Percentiles rank a stretch among this genome's conserved stretches.
These are phyloP conservation scores for Trichechus manatus DNA, from an alignment of 2,113 vertebrate genomes.

Conservation along the genomic window DNA sequence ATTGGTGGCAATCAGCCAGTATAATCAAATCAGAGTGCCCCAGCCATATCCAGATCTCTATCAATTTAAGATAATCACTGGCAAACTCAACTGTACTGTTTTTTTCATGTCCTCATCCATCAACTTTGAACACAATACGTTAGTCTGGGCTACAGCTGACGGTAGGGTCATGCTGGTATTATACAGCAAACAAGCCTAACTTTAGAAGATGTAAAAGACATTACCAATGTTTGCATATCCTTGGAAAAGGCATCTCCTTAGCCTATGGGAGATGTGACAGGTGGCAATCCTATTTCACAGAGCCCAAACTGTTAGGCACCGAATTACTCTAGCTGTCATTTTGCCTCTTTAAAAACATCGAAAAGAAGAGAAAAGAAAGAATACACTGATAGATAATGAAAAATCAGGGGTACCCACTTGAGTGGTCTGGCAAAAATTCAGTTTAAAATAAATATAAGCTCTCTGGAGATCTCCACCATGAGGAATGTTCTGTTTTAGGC, in stretches of 20 bases:
- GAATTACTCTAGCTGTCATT: not conserved
- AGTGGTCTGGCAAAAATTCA: constrained; percentile 64
- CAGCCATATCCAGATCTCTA: not conserved
- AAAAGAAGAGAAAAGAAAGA: not conserved
- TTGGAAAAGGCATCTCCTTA: not conserved
- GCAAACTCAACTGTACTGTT: not conserved
- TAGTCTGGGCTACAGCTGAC: not conserved
- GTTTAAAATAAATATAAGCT: constrained; percentile 67
- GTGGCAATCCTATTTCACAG: not conserved
- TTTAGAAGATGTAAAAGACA: not conserved
- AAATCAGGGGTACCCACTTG: constrained; percentile 62
- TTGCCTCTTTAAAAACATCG: constrained; percentile 33
- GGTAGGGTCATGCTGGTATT: not conserved
- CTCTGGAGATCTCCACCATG: constrained; percentile 59
- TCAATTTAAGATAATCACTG: not conserved
- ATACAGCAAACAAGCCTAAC: constrained; percentile 22
- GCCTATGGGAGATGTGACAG: not conserved
- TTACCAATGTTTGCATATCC: not conserved
- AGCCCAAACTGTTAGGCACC: not conserved
- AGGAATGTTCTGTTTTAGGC: constrained; percentile 75
- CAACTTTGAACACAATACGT: not conserved
- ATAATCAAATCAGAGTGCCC: not conserved
- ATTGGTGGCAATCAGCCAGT: not conserved
- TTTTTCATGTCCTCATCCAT: constrained; percentile 37
- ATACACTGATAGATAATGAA: constrained; percentile 7